Percentiles rank a stretch among this genome's conserved stretches.
Evolutionary conservation across 2,888 invertebrate species (phyloP).

Genomic region (Perithous albicinctus): DNA sequence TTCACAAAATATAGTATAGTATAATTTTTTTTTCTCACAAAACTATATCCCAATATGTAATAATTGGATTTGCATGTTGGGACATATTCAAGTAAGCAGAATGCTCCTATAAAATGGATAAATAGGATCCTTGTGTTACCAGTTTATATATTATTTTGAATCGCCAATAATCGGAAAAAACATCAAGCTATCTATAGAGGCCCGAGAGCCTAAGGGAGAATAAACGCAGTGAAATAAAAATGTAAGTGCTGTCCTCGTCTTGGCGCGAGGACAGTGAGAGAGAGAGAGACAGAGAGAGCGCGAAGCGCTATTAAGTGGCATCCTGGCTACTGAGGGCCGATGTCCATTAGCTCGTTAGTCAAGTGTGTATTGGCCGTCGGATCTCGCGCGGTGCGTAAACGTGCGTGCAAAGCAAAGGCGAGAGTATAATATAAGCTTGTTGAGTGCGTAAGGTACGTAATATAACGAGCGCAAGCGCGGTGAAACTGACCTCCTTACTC

Average conservation of each 20-base stretch:
- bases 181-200: neutral
- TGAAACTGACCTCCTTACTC: constrained; percentile 12
- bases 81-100: neutral
- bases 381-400: constrained; percentile 27
- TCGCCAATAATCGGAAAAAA: neutral
- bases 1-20: too few species aligned
- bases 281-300: too few species aligned
- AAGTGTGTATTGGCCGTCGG: constrained; percentile 23
- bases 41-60: neutral
- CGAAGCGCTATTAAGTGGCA: constrained; percentile 47
- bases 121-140: neutral
- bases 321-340: constrained; percentile 36
- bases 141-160: neutral
- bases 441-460: neutral
- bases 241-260: constrained; percentile 19
- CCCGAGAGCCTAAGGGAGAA: neutral
- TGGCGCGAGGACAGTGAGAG: constrained; percentile 17
- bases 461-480: neutral
- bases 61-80: neutral
- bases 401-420: constrained; percentile 30
- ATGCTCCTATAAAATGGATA: neutral
- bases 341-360: constrained; percentile 62
- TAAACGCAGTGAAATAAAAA: neutral
- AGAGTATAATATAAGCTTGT: constrained; percentile 29
- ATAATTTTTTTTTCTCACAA: neutral